A percentile compares a stretch with the other conserved stretches of the same genome.
Evolutionary conservation across 2,113 vertebrate species (phyloP).

Genomic region (Calidris pygmaea): DNA sequence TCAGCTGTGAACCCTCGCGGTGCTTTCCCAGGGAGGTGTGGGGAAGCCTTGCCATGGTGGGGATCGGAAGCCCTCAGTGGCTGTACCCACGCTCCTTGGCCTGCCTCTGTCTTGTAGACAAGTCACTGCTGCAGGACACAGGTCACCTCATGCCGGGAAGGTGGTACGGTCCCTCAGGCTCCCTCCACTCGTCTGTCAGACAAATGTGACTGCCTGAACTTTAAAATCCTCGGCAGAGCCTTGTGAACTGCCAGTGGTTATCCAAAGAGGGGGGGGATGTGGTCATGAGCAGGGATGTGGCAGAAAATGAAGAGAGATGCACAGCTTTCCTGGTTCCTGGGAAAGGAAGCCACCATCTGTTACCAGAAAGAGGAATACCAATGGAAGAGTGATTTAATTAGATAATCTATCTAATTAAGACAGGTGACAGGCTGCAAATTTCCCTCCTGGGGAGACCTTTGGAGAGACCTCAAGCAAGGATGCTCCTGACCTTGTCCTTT

Average conservation of each 20-base stretch:
- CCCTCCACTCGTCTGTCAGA: not conserved
- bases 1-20: not conserved
- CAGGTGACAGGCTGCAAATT: not conserved
- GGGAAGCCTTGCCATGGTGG: not conserved
- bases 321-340: not conserved
- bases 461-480: not conserved
- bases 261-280: not conserved
- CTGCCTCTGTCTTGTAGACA: not conserved
- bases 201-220: not conserved
- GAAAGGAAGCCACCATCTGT: constrained; percentile 34
- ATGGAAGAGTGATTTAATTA: not conserved
- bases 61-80: not conserved
- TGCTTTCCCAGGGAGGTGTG: not conserved
- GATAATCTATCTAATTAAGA: not conserved
- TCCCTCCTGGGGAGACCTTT: not conserved
- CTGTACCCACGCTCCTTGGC: not conserved
- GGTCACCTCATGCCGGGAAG: not conserved
- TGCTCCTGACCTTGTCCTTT: not conserved
- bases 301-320: not conserved
- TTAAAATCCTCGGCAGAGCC: not conserved
- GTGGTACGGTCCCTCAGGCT: not conserved
- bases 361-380: not conserved
- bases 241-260: not conserved
- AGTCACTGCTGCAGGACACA: not conserved
- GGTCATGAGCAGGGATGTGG: not conserved